Evolutionary conservation across 2,113 vertebrate species (phyloP), one percentile per base, ranked within the genome.

Genomic region (Misgurnus mizolepis): DNA sequence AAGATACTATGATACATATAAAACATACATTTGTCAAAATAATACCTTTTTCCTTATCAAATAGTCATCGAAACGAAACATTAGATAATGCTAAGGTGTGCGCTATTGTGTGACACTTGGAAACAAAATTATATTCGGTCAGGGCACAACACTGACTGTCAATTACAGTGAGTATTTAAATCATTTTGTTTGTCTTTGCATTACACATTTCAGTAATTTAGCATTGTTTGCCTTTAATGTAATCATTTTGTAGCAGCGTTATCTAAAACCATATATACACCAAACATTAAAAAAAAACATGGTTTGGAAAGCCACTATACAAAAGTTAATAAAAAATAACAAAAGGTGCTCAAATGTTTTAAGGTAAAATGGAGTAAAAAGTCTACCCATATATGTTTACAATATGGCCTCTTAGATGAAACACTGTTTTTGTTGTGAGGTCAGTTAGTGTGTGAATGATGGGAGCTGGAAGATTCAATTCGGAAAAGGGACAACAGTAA

Each of bases 381-480:
- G 27, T 34, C 22, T 22, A 22, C 22, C 27, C 27, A 18, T 43
- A 18, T 68, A 10, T 1, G 14, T 5, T 50, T 22, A 53, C n/a
- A 22, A 22, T 55, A 77, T 34, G 7, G 6, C 5, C 7, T 27
- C 15, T 47, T 7, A 6, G 0, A 22, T 10, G 5, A 8, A 50
- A 15, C 55, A 58, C 2, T 4, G 68, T 79, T 79, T 61, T 50
- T 83, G 82, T 50, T 41, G 27, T 49, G 45, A 49, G 41, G 7
- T 64, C 67, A 17, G 64, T 69, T 47, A 77, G 39, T 86, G 85
- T 89, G 87, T 87, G 84, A 87, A 85, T 50, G 40, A 71, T 71
- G 80, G 65, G 12, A 66, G 53, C 0, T 18, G 27, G 43, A 88
- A 77, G 49, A 34, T 89, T 10, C 0, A 40, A 15, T 89, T 87